These are phyloP conservation scores for Pecten maximus DNA, from an alignment of 2,888 invertebrate genomes.

Conservation along the genomic window DNA sequence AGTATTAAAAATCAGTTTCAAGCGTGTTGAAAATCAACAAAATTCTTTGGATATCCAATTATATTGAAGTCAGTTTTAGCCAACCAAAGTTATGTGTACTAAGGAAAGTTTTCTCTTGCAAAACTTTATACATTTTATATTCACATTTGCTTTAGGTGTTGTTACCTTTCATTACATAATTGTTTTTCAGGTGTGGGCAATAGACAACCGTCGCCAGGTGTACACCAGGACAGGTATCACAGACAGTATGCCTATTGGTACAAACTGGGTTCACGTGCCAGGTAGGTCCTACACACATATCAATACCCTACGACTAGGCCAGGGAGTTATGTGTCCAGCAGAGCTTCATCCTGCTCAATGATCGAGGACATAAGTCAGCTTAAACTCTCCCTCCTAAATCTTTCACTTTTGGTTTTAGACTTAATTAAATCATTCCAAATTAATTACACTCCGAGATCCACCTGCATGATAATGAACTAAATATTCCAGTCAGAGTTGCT, in stretches of 20 bases:
- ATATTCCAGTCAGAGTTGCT: too few relatives aligned
- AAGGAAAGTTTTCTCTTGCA: too few relatives aligned
- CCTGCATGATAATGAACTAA: neutral
- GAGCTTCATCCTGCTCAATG: too few relatives aligned
- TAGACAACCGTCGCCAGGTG: slow-evolving; percentile 83
- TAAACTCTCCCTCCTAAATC: too few relatives aligned
- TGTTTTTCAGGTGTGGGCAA: slow-evolving; percentile 83
- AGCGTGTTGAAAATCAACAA: too few relatives aligned
- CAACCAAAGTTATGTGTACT: too few relatives aligned
- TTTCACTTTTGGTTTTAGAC: neutral
- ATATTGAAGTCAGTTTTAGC: too few relatives aligned
- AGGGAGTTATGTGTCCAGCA: neutral
- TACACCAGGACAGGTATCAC: slow-evolving; percentile 84
- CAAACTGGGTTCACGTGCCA: slow-evolving; percentile 84
- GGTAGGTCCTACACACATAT: slow-evolving; percentile 68
- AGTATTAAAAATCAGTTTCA: too few relatives aligned
- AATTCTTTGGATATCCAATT: too few relatives aligned
- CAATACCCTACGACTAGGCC: neutral
- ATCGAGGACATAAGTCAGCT: too few relatives aligned
- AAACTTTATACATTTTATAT: too few relatives aligned
- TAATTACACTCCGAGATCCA: neutral
- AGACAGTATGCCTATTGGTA: slow-evolving; percentile 84
- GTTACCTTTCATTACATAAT: neutral
- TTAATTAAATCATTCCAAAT: neutral
- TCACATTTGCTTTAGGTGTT: too few relatives aligned